These are phyloP conservation scores for Drosophila tani DNA, from an alignment of 1,140 invertebrate species.

Conservation along the genomic window DNA sequence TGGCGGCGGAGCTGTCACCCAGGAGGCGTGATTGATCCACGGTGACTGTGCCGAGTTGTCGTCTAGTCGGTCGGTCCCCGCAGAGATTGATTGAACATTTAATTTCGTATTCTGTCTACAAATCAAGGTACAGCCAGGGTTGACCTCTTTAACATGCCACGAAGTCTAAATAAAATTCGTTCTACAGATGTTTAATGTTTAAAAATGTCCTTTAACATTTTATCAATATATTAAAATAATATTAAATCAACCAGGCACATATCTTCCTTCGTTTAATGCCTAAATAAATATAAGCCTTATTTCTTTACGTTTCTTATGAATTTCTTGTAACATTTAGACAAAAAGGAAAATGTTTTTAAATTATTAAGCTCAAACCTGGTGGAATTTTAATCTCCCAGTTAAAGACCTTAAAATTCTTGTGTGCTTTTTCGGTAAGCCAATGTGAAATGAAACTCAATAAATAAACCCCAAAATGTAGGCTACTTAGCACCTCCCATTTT, in stretches of 20 bases:
- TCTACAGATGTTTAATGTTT: not conserved
- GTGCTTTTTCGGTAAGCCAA: constrained; percentile 7
- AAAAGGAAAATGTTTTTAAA: not conserved
- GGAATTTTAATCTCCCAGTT: too few relatives aligned
- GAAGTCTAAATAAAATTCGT: not conserved
- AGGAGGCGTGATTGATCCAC: constrained; percentile 22
- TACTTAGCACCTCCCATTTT: constrained; percentile 27
- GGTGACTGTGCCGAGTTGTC: constrained; percentile 24
- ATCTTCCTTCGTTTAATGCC: too few relatives aligned
- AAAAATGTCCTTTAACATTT: not conserved
- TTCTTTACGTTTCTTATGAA: too few relatives aligned
- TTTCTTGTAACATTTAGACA: too few relatives aligned
- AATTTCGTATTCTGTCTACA: constrained; percentile 17
- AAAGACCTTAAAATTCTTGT: not conserved
- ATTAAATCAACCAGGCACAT: not conserved
- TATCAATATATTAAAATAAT: not conserved
- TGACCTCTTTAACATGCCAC: constrained; percentile 16
- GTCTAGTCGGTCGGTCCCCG: constrained; percentile 8
- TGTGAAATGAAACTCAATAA: constrained; percentile 1
- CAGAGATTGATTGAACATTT: constrained; percentile 40
- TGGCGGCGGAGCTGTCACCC: constrained; percentile 33
- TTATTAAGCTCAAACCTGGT: not conserved
- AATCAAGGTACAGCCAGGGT: not conserved
- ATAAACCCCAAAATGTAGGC: constrained; percentile 8
- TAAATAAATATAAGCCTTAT: too few relatives aligned